phyloP scores from a whole-genome alignment of 2,113 vertebrate genomes.

The Equus quagga region DNA sequence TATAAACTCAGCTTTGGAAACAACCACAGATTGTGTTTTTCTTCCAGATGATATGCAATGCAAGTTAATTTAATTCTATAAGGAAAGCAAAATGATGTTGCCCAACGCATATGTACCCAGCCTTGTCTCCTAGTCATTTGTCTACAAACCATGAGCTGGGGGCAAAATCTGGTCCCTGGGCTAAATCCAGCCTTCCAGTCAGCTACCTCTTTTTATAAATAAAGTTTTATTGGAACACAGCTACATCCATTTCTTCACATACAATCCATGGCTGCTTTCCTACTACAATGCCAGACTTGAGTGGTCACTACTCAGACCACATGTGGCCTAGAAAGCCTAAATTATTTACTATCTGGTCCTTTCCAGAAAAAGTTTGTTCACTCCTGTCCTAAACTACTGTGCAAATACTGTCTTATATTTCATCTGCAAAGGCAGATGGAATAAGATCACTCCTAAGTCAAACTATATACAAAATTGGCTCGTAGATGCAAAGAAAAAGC shows the following conservation, averaged over 20 bases:
- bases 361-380: background rate
- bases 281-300: background rate
- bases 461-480: background rate
- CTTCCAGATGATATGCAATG: background rate
- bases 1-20: conserved; percentile 45
- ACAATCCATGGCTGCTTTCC: background rate
- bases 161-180: background rate
- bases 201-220: background rate
- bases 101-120: background rate
- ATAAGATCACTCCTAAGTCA: background rate
- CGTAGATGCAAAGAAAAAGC: background rate
- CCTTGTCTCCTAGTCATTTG: background rate
- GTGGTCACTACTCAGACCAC: background rate
- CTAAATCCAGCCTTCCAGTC: background rate
- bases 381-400: background rate
- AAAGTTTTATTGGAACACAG: conserved; percentile 9
- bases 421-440: background rate
- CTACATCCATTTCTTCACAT: background rate
- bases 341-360: background rate
- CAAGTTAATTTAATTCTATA: background rate
- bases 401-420: background rate
- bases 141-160: background rate
- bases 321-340: background rate
- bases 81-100: conserved; percentile 46
- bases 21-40: conserved; percentile 2